These are phyloP conservation scores for Oscarella lobularis DNA, from an alignment of 37 sponge, comb jelly and placozoan species.

Conservation along the genomic window DNA sequence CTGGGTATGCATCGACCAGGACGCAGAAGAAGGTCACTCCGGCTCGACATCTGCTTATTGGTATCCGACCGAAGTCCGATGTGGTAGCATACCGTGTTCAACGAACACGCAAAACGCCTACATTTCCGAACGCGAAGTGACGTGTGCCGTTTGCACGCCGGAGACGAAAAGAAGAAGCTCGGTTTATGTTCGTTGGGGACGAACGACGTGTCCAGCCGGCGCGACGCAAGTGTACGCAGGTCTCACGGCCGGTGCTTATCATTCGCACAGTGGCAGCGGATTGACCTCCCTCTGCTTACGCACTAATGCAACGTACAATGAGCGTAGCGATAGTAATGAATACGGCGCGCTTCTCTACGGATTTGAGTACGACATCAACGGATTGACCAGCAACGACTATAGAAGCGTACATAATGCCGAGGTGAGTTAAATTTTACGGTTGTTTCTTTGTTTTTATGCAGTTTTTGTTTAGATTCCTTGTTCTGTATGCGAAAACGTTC, in stretches of 20 bases:
- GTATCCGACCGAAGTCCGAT: background rate
- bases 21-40: background rate
- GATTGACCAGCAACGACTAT: background rate
- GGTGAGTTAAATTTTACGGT: too few species aligned
- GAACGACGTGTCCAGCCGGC: background rate
- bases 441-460: too few species aligned
- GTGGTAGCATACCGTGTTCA: background rate
- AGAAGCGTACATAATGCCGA: background rate
- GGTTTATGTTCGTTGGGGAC: background rate
- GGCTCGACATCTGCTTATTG: background rate
- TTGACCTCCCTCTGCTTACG: background rate
- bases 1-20: background rate
- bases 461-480: background rate
- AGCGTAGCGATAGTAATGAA: background rate
- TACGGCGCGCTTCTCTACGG: background rate
- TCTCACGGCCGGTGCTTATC: background rate
- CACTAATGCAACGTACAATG: background rate
- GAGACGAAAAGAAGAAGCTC: background rate
- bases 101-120: background rate
- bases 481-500: background rate
- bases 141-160: conserved; percentile 1
- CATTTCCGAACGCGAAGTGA: background rate
- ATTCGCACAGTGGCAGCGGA: background rate
- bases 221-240: background rate
- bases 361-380: background rate